These are phyloP conservation scores for Natator depressus DNA, from an alignment of 2,113 vertebrate genomes.

Conservation along the genomic window DNA sequence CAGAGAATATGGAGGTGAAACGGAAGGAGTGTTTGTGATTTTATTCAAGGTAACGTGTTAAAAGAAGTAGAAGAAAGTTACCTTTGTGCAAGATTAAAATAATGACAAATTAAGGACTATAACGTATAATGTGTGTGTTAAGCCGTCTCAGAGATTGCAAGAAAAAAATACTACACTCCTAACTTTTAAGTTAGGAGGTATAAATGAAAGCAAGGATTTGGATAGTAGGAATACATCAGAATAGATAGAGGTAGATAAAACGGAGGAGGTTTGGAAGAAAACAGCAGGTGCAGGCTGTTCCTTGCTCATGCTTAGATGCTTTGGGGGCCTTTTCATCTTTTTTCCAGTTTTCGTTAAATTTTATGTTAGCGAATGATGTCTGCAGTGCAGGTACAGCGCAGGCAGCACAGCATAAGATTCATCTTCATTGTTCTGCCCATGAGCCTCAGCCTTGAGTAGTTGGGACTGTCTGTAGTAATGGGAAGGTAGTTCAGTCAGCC, in stretches of 20 bases:
- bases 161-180: background rate
- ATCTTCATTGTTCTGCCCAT: background rate
- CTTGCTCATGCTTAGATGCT: background rate
- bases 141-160: background rate
- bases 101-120: constrained; percentile 19
- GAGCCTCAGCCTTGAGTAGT: background rate
- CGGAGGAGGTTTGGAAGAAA: background rate
- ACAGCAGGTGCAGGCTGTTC: background rate
- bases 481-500: background rate
- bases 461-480: background rate
- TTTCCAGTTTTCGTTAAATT: background rate
- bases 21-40: constrained; percentile 92
- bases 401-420: background rate
- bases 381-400: background rate
- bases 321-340: background rate
- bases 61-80: background rate
- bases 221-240: background rate
- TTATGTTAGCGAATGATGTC: background rate
- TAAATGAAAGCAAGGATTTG: constrained; percentile 6
- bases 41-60: constrained; percentile 85
- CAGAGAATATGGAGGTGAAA: constrained; percentile 84
- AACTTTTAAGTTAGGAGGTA: background rate
- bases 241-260: background rate
- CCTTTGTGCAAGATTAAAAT: background rate
- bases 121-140: background rate